Evolutionary conservation across 23 tunicate genomes (phyloP), one percentile per base, ranked within the genome.

Genomic region (Phallusia fumigata): DNA sequence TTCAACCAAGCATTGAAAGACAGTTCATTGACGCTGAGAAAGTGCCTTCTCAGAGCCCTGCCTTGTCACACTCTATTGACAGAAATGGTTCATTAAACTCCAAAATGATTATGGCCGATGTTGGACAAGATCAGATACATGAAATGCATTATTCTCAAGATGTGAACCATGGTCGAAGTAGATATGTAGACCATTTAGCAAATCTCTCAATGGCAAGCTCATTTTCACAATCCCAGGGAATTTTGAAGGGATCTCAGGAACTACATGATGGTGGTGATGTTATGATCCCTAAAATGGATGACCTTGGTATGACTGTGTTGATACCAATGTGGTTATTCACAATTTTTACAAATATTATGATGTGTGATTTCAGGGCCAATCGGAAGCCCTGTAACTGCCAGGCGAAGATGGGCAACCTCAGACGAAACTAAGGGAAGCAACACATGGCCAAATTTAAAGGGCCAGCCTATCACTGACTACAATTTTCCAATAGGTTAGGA

Each of bases 391-490:
- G 78, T 34, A 1, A 33, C 78, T 19, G 40, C 78, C 5, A 33
- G 78, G 30, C 33, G 78, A 33, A 33, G 40, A 34, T 8, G n/a
- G n/a, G 31, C 3, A 33, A 5, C 78, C 40, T 18, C 28, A 21
- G 78, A 74, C 13, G 45, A 74, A 33, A 31, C 40, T 21, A 74
- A 74, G 16, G 78, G 78, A 34, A 74, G 78, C 35, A 74, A 74
- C 13, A 74, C 78, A 1, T 74, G 78, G 78, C 78, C 78, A 33
- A 18, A 28, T 74, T 19, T 34, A 2, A 74, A 34, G 45, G 10
- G 45, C n/a, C 78, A 33, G 78, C 2, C 33, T 33, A 16, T 21
- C 6, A 12, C 45, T 1, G 78, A 34, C 35, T 33, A 31, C 44
- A 21, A 8, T 74, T 10, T 34, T 19, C 22, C 69, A 21, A 24